Evolutionary conservation across 1,140 invertebrate genomes (phyloP).

Genomic region (Bombus haemorrhoidalis): DNA sequence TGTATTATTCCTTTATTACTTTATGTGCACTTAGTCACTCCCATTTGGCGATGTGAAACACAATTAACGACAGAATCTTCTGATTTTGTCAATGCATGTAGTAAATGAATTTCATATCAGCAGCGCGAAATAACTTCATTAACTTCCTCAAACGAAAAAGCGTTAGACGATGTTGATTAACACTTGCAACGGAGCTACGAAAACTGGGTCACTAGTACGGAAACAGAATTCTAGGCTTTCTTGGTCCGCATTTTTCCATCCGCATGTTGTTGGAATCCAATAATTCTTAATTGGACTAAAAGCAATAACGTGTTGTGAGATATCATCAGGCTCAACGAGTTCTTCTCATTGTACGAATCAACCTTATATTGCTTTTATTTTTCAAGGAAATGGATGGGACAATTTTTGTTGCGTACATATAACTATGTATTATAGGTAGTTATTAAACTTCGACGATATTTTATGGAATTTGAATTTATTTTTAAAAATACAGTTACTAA

Average conservation of each 20-base stretch:
- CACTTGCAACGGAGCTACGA: neutral
- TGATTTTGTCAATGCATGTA: neutral
- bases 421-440: neutral
- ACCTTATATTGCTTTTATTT: neutral
- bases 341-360: conserved; percentile 16
- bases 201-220: conserved; percentile 6
- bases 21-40: neutral
- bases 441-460: too few relatives aligned
- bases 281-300: conserved; percentile 54
- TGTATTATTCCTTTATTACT: neutral
- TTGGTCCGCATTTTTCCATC: conserved; percentile 3
- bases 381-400: neutral
- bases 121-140: conserved; percentile 4
- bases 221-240: neutral
- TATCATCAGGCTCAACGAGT: neutral
- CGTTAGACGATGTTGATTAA: conserved; percentile 29
- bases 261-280: conserved; percentile 42
- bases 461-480: neutral
- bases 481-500: neutral
- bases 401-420: neutral
- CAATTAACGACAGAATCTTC: neutral
- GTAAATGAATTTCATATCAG: neutral
- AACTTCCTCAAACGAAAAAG: conserved; percentile 12
- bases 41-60: neutral
- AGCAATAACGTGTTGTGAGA: conserved; percentile 27